Base-by-base conservation (phyloP, 30 jellyfish, hydroid and myxozoan species). In the Hydractinia symbiolongicarpus region DNA sequence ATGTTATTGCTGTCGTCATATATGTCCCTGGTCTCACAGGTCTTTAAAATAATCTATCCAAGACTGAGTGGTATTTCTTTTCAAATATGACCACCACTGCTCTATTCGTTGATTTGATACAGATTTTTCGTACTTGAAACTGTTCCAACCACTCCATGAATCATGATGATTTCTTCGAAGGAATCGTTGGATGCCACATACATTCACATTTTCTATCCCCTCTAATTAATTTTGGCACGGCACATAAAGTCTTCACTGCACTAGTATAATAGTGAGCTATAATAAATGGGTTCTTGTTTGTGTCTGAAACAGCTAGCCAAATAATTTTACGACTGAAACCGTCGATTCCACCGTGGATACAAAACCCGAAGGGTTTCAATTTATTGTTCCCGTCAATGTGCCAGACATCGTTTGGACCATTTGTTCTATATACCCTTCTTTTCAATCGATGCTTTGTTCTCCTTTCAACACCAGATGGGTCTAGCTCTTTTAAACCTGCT, bases 341-440 rank as follows among this genome's bases (percentile, higher is more conserved):
- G 54, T 83, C 91, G 61, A 81, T 81, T 16, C 76, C 76, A 7
- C 88, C 86, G 53, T 81, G 88, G 53, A 83, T 83, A 9, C 81
- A 81, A 75, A 83, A 83, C 15, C 93, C 82, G 67, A 19, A 84
- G 54, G 83, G 93, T 64, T 84, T 84, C 67, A 84, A 67, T 52
- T 76, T 84, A 53, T 76, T 81, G 82, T 84, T 75, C 5, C 93
- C 88, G 60, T 84, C 88, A 64, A 68, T 72, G 62, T 84, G 88
- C 93, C 93, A 84, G 53, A 13, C 55, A 66, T 62, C 64, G 51
- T 84, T 83, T 49, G 88, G 88, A 52, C 88, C 93, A 77, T 49
- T 77, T 16, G 20, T 77, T 14, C 66, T 14, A 67, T 84, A 84
- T 21, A 54, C 61, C 69, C 93, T 49, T 64, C 83, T 19, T 9